A percentile compares a stretch with the other conserved stretches of the same genome.
Evolutionary conservation across 2,888 invertebrate genomes (phyloP).

Genomic region (Hirudinaria manillensis): DNA sequence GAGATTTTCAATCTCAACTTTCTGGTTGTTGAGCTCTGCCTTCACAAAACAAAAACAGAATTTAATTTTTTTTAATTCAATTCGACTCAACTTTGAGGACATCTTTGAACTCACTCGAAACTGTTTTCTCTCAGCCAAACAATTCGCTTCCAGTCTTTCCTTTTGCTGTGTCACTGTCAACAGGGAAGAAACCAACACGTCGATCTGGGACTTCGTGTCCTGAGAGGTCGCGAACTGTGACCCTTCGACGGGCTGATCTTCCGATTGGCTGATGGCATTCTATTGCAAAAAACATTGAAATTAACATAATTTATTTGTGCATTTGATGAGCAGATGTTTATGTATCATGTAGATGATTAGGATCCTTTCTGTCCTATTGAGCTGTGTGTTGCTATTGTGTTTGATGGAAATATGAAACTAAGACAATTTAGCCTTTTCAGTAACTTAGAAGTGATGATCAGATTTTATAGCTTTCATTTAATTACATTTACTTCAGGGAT

Average conservation of each 20-base stretch:
- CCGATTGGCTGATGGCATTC: no score
- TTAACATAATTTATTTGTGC: neutral
- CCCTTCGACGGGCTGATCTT: no score
- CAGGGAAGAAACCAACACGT: slow-evolving; percentile 58
- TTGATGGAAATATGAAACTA: no score
- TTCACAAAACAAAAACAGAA: neutral
- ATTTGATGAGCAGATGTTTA: neutral
- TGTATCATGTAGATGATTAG: no score
- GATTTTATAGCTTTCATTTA: neutral
- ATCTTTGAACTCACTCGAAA: slow-evolving; percentile 47
- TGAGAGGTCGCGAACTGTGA: neutral
- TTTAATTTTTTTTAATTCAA: neutral
- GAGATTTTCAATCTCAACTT: slow-evolving; percentile 3
- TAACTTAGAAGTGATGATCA: no score
- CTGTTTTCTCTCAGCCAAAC: slow-evolving; percentile 61
- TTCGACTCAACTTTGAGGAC: neutral
- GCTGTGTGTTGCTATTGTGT: no score
- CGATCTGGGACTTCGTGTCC: slow-evolving; percentile 42
- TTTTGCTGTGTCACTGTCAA: slow-evolving; percentile 76
- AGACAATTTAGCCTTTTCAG: no score
- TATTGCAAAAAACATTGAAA: neutral
- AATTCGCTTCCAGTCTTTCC: slow-evolving; percentile 75
- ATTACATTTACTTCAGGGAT: neutral
- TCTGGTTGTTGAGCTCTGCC: neutral
- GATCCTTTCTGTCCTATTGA: no score